Percentiles rank a stretch among this genome's conserved stretches.
phyloP scores from a whole-genome alignment of 2,113 vertebrate species.

The Xyliphius kryptos region DNA sequence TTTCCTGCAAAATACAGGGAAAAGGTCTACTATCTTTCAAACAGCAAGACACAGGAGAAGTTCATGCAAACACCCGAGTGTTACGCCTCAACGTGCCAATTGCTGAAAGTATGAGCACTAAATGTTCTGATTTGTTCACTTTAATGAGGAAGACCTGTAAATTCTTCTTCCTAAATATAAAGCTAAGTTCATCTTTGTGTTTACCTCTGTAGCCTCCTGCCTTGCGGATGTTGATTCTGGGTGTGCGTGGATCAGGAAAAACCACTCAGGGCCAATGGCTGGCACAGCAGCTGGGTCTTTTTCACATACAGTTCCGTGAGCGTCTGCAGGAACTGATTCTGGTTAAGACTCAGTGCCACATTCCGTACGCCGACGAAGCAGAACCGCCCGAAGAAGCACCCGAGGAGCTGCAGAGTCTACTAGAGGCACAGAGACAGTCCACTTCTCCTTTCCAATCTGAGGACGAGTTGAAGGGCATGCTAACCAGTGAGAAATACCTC shows the following conservation, averaged over 20 bases:
- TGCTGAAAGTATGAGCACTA: slow-evolving; percentile 75
- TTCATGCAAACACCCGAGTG: slow-evolving; percentile 76
- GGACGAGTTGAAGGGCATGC: no score
- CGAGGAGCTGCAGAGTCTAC: slow-evolving; percentile 48
- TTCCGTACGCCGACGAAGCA: slow-evolving; percentile 64
- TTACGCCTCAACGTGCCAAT: slow-evolving; percentile 68
- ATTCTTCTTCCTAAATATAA: no score
- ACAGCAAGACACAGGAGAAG: slow-evolving; percentile 63
- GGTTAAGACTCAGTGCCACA: slow-evolving; percentile 69
- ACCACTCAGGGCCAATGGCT: slow-evolving; percentile 69
- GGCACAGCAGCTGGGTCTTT: slow-evolving; percentile 77
- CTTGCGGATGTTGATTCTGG: slow-evolving; percentile 75
- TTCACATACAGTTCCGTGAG: slow-evolving; percentile 88
- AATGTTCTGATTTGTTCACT: no score
- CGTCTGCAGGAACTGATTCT: slow-evolving; percentile 78
- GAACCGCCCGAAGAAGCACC: slow-evolving; percentile 61
- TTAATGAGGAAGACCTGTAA: no score
- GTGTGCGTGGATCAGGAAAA: slow-evolving; percentile 80
- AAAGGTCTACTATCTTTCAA: slow-evolving; percentile 80
- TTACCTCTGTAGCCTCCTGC: slow-evolving; percentile 72
- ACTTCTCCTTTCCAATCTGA: no score
- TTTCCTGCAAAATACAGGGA: slow-evolving; percentile 79
- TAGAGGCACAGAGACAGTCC: no score
- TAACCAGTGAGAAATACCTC: no score
- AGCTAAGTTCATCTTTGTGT: no score